Conservation (phyloP, 2,113 vertebrate genomes). For the Cinclus mexicanus region DNA sequence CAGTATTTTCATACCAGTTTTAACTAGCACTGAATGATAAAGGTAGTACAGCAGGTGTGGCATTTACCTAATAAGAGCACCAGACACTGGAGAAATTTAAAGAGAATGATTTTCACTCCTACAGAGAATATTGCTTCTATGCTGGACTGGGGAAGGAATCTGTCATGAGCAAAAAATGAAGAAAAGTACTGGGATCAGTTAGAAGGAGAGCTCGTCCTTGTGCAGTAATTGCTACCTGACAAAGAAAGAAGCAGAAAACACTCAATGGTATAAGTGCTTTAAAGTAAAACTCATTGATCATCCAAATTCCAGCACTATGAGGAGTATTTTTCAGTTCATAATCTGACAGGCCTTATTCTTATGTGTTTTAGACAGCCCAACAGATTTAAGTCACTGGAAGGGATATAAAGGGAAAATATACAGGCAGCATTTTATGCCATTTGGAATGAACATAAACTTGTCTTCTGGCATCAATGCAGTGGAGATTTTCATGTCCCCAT, state of each 20-base stretch:
- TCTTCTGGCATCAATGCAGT: constrained; percentile 47
- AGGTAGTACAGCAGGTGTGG: not conserved
- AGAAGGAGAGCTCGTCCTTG: not conserved
- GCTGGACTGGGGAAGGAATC: not conserved
- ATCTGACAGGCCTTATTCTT: not conserved
- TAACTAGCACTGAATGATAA: not conserved
- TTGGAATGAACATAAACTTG: constrained; percentile 62
- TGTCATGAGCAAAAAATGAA: not conserved
- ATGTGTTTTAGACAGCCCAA: not conserved
- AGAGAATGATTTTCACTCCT: not conserved
- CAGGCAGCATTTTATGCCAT: constrained; percentile 34
- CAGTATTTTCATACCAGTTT: not conserved
- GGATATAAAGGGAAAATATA: constrained; percentile 24
- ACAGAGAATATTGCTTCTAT: not conserved
- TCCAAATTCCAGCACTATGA: not conserved
- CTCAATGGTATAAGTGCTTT: not conserved
- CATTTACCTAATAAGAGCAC: constrained; percentile 20
- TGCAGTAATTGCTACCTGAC: not conserved
- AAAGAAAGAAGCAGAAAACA: not conserved
- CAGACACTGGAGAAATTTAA: not conserved
- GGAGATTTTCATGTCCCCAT: constrained; percentile 62
- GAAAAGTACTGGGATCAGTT: not conserved
- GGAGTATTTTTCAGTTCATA: not conserved
- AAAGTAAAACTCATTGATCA: not conserved
- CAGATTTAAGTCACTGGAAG: not conserved